Conservation (phyloP, 1,140 invertebrate genomes). For the Neodiprion virginianus region DNA sequence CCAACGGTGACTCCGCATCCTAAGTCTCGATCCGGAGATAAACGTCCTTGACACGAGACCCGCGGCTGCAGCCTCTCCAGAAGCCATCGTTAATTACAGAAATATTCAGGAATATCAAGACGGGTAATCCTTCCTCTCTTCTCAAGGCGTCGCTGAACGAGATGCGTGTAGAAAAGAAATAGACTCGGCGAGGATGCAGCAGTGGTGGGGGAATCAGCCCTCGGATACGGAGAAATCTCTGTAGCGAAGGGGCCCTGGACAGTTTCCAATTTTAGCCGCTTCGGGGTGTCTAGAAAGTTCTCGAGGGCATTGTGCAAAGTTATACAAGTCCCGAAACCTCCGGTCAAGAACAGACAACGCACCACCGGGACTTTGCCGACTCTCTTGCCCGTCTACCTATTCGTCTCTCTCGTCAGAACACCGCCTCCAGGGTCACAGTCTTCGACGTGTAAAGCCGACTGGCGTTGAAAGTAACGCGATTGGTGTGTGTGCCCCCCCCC, state of each 20-base stretch:
- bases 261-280: background rate
- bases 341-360: background rate
- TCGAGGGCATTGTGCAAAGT: background rate
- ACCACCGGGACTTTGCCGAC: too few relatives aligned
- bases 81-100: too few relatives aligned
- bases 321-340: background rate
- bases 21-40: constrained; percentile 57
- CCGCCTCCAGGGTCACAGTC: too few relatives aligned
- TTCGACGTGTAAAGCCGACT: too few relatives aligned
- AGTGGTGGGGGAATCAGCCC: too few relatives aligned
- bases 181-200: background rate
- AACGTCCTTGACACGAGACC: constrained; percentile 34
- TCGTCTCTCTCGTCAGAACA: too few relatives aligned
- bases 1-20: constrained; percentile 45
- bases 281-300: background rate
- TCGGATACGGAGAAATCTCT: background rate
- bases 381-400: too few relatives aligned
- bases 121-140: background rate
- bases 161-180: background rate
- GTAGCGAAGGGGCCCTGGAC: background rate
- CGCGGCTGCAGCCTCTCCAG: background rate
- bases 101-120: too few relatives aligned
- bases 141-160: background rate
- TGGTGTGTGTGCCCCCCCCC: too few relatives aligned
- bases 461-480: too few relatives aligned